Evolutionary conservation across 2,113 vertebrate species (phyloP).

Genomic region (Syngnathus floridae): DNA sequence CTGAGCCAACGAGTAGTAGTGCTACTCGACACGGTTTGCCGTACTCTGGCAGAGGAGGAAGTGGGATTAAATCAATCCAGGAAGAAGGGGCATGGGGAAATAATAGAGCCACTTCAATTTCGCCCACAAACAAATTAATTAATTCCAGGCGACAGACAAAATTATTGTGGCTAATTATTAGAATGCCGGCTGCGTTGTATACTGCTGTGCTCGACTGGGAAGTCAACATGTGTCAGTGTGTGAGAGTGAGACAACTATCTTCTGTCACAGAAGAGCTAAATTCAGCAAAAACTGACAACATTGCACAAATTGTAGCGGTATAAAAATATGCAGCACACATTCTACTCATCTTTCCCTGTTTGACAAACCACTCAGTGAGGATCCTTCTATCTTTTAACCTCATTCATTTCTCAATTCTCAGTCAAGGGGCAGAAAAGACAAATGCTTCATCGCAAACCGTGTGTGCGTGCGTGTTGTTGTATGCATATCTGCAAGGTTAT

Average conservation of each 20-base stretch:
- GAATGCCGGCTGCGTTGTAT: neutral
- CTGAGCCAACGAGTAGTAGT: slow-evolving; percentile 51
- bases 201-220: neutral
- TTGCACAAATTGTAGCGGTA: slow-evolving; percentile 35
- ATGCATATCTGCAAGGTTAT: slow-evolving; percentile 1
- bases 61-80: slow-evolving; percentile 55
- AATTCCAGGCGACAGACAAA: slow-evolving; percentile 12
- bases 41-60: slow-evolving; percentile 50
- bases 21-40: slow-evolving; percentile 40
- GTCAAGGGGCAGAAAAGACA: neutral
- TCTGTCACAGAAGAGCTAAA: slow-evolving; percentile 34
- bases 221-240: slow-evolving; percentile 1
- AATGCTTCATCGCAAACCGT: slow-evolving; percentile 1
- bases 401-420: neutral
- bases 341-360: slow-evolving; percentile 27
- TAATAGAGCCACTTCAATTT: slow-evolving; percentile 37
- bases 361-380: neutral
- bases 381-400: neutral
- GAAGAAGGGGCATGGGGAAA: slow-evolving; percentile 42
- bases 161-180: neutral
- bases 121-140: slow-evolving; percentile 23
- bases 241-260: slow-evolving; percentile 18
- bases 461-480: slow-evolving; percentile 2
- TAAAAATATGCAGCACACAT: slow-evolving; percentile 45
- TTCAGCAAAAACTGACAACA: slow-evolving; percentile 43